These are phyloP conservation scores for Malacoctenus gilli DNA, from an alignment of 2,797 vertebrate genomes.

Conservation along the genomic window DNA sequence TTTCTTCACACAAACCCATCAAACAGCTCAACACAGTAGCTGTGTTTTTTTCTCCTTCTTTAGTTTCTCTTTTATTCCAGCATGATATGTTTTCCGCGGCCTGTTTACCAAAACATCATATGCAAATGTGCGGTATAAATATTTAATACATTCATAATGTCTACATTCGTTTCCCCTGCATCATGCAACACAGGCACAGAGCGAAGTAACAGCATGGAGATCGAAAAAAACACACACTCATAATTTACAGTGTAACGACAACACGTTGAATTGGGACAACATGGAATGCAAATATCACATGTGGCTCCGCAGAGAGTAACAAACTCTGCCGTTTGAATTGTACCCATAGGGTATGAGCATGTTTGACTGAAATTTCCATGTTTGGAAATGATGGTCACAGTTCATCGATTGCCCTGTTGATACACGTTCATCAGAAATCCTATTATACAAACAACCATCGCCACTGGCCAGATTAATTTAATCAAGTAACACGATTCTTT, in stretches of 20 bases:
- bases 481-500: neutral
- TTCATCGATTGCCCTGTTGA: neutral
- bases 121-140: slow-evolving; percentile 28
- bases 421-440: neutral
- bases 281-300: slow-evolving; percentile 1
- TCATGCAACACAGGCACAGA: slow-evolving; percentile 57
- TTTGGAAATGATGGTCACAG: slow-evolving; percentile 31
- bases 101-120: slow-evolving; percentile 26
- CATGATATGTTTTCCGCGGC: slow-evolving; percentile 16
- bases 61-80: slow-evolving; percentile 1
- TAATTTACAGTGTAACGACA: neutral
- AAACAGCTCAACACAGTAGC: slow-evolving; percentile 12
- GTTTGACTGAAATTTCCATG: slow-evolving; percentile 15
- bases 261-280: slow-evolving; percentile 26
- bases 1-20: slow-evolving; percentile 24
- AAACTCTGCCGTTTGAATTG: slow-evolving; percentile 27
- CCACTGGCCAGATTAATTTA: neutral
- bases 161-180: slow-evolving; percentile 55
- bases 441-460: neutral
- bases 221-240: neutral
- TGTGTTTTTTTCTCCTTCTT: no score
- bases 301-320: slow-evolving; percentile 10
- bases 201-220: slow-evolving; percentile 40
- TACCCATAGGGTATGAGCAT: slow-evolving; percentile 68
- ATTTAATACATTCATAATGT: slow-evolving; percentile 2